Evolutionary conservation across 2,113 vertebrate genomes (phyloP), one percentile per base, ranked within the genome.

Genomic region (Semnopithecus entellus): DNA sequence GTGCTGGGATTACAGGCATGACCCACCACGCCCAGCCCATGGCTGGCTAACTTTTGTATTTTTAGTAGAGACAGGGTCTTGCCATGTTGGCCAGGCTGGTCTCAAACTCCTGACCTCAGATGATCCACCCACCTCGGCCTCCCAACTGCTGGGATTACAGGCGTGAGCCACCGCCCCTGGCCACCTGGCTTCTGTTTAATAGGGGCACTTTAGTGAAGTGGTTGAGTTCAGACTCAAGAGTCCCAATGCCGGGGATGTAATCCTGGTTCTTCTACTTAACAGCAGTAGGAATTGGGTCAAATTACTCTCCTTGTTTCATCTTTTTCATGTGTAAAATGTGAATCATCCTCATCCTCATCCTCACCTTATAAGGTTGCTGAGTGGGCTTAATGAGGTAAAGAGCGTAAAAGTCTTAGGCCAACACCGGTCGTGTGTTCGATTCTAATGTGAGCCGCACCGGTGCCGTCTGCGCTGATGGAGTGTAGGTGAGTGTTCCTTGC

Each of bases 371-470:
- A 38, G 45, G 22, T 11, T 38, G 72, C 45, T 6, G 43, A 73
- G 61, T 35, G 66, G 25, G 12, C 78, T 27, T 50, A 50, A 23
- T 52, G 48, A 82, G 89, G 32, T 16, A 52, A 66, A 50, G 35
- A 35, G 5, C 9, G 17, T 35, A 2, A 22, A 27, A 57, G 4
- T 59, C 66, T 27, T 2, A 1, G 57, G 78, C 38, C 14, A 35
- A 32, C 18, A 38, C n/a, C 76, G 35, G 12, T 20, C 18, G 2
- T 1, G 18, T 9, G 14, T 35, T 43, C 40, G 59, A 52, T n/a
- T 2, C 8, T 23, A 25, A 17, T 1, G 0, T 45, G 6, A 48
- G 52, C 11, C 4, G 7, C 64, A 4, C 38, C 52, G 2, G 64
- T 3, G 43, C 17, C 8, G 0, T 11, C 38, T 16, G 66, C 50